Base-by-base conservation (phyloP, 2,797 vertebrate genomes). In the Chlorospingus semifuscus region DNA sequence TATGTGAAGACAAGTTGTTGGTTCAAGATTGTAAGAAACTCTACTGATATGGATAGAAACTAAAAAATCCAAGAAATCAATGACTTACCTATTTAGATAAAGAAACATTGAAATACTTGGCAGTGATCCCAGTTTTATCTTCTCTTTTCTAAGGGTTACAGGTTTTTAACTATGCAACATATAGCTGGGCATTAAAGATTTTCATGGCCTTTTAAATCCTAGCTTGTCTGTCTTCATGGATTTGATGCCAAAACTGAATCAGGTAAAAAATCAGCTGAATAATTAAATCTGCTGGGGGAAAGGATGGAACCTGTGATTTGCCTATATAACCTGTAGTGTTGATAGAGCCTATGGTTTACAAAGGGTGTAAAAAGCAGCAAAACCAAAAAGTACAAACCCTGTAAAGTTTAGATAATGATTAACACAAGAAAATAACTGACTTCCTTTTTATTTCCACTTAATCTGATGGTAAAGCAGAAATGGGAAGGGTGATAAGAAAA, bases 241-340 rank as follows among this genome's bases (percentile, higher is more conserved):
- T 83, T 65, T 86, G 65, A 55, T 87, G 36, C 60, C 50, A 78
- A 64, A 55, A 71, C 14, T 61, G 55, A 61, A 80, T 75, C 50
- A 75, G 52, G 41, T 75, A 53, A 88, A 88, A 88, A 90, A 79
- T 72, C 39, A 84, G 57, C 30, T 50, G 50, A 89, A 76, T 72
- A 91, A 83, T 76, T 53, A 76, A 90, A 91, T 78, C 22, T 83
- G 10, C 42, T 55, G n/a, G 16, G 30, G 11, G 65, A 85, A 71
- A 65, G 5, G 10, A 47, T 75, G 30, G 36, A 71, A 60, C 20
- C 2, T 77, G 8, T 41, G 52, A 34, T 77, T 87, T 85, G 57
- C 30, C 30, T 74, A 6, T 24, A 47, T 29, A 85, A 46, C 12
- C n/a, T n/a, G 16, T 49, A 65, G 44, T n/a, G 46, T 68, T 75